These are phyloP conservation scores for Microtus richardsoni DNA, from an alignment of 2,113 vertebrate genomes.

Conservation along the genomic window DNA sequence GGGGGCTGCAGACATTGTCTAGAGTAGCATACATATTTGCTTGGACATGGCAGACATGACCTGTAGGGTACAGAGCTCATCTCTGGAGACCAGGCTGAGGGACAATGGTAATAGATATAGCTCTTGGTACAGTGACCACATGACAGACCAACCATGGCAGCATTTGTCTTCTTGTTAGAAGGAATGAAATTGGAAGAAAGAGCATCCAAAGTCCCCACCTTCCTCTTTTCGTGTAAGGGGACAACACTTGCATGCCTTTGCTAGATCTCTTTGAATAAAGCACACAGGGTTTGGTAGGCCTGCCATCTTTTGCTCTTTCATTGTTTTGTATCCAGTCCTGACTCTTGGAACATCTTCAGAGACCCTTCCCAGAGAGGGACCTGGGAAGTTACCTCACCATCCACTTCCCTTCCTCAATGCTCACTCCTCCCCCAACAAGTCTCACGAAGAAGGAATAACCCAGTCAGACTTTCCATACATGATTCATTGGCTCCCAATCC, in stretches of 20 bases:
- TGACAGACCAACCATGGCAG: neutral
- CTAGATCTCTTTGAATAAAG: neutral
- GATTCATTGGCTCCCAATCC: neutral
- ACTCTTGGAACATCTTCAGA: slow-evolving; percentile 25
- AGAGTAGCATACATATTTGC: accelerated
- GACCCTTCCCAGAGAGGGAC: neutral
- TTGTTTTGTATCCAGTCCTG: neutral
- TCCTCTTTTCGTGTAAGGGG: neutral
- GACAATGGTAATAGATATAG: neutral
- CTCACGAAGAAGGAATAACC: neutral
- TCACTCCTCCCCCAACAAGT: accelerated
- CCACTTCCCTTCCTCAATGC: neutral
- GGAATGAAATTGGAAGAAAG: neutral
- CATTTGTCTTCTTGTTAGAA: slow-evolving; percentile 28
- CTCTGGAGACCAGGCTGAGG: neutral
- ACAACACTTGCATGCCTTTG: neutral
- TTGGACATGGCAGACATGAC: neutral
- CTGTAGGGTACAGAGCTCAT: neutral
- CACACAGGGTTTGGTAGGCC: accelerated
- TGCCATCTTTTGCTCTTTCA: neutral
- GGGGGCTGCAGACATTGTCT: neutral
- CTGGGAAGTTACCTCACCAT: neutral
- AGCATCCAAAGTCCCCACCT: neutral
- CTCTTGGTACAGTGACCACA: neutral
- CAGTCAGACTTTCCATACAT: neutral